Conservation (phyloP, 92 coral and sea anemone species). For the Phenganax marumi region DNA sequence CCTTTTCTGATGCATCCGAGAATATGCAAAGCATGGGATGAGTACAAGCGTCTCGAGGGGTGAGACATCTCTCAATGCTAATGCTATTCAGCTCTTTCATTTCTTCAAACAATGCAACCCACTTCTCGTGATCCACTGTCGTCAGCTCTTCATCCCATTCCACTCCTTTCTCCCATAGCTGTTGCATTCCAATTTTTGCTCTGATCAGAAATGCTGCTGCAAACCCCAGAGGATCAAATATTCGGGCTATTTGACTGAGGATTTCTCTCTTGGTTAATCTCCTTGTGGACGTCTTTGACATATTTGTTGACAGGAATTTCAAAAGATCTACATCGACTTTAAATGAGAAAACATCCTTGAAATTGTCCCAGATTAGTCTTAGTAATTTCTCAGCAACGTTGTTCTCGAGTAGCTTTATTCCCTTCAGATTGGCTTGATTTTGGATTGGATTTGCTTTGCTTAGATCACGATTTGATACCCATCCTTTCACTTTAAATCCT, state of each 20-base stretch:
- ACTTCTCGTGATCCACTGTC: neutral
- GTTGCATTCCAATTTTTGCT: constrained; percentile 1
- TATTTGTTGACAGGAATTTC: neutral
- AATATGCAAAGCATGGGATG: neutral
- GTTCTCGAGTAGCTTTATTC: constrained; percentile 14
- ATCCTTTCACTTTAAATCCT: constrained; percentile 53
- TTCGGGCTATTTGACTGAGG: constrained; percentile 52
- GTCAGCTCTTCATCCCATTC: neutral
- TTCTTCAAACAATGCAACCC: neutral
- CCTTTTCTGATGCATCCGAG: constrained; percentile 41
- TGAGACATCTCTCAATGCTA: neutral
- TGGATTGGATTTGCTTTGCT: neutral
- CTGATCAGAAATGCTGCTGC: constrained; percentile 41
- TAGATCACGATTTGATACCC: constrained; percentile 31
- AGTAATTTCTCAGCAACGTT: constrained; percentile 44
- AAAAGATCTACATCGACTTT: neutral
- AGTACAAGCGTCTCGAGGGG: neutral
- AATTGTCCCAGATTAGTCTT: constrained; percentile 37
- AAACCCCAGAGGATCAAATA: constrained; percentile 53
- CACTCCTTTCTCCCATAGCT: neutral
- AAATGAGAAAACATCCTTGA: constrained; percentile 2
- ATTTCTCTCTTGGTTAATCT: constrained; percentile 43
- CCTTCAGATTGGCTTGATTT: constrained; percentile 32
- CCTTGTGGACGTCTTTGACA: neutral
- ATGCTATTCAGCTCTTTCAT: neutral